Conservation (phyloP, 2,797 vertebrate genomes). For the Sphenopsis melanotis region DNA sequence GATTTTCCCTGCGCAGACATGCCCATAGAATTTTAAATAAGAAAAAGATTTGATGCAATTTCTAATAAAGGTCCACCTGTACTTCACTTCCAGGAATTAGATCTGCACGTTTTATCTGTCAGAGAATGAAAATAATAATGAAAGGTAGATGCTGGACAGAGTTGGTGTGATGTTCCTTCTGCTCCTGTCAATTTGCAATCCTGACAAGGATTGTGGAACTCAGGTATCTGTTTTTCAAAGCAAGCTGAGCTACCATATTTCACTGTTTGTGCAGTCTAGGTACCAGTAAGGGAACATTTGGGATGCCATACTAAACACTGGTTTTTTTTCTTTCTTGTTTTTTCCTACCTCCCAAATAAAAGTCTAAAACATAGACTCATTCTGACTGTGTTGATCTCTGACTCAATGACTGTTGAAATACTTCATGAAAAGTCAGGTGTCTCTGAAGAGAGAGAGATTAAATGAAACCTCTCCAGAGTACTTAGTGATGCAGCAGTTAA, state of each 20-base stretch:
- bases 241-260: background rate
- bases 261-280: background rate
- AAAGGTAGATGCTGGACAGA: background rate
- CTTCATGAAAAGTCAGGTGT: background rate
- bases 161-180: background rate
- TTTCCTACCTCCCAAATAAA: background rate
- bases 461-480: background rate
- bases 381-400: background rate
- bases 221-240: background rate
- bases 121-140: background rate
- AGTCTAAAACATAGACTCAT: background rate
- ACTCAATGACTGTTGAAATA: background rate
- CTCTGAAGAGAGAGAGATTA: background rate
- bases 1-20: background rate
- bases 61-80: background rate
- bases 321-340: background rate
- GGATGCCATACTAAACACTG: background rate
- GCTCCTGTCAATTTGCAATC: background rate
- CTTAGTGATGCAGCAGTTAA: background rate
- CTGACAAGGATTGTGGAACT: background rate
- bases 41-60: background rate
- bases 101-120: background rate
- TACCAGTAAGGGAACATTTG: background rate
- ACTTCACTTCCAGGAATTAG: background rate
- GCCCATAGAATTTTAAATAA: background rate